Base-by-base conservation (phyloP, 1,140 invertebrate species). In the Rhyacophila brunnea region DNA sequence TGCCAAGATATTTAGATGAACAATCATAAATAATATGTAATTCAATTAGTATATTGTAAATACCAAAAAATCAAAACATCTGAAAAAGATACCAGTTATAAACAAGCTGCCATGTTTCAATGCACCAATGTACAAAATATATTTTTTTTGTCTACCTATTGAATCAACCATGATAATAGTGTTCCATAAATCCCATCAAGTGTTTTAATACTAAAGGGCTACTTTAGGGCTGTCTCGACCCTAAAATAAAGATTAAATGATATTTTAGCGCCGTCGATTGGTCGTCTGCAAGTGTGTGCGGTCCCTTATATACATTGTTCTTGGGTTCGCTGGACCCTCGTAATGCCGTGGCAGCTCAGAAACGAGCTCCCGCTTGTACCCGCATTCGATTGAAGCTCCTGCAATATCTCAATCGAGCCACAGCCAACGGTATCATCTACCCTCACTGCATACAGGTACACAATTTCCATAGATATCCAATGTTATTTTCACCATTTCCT, bases 331-430 rank as follows among this genome's bases (percentile, higher is more conserved):
- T 67, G 70, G 71, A 71, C n/a, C 73, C 74, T 2, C 43, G 72
- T 42, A 72, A 74, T 19, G 18, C 44, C 36, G 11, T 23, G 2
- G 7, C 47, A 9, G 10, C 28, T 10, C 43, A 47, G 9, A 36
- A n/a, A 65, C 81, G 87, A 69, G 81, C 82, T 6, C 87, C 91
- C 35, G 90, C 89, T 1, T 89, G 87, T 70, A 89, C 90, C 0
- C 81, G 91, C 63, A 87, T 95, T 45, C 82, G 92, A 23, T 74
- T 95, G 13, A 95, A 95, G 74, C 71, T 96, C 15, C 83, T 96
- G 58, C 87, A 91, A 54, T 89, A 92, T 77, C 77, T 96, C 42
- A 84, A 91, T 55, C 87, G 87, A 68, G 89, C 91, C 11, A 85
- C 86, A 11, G 88, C 89, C 56, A 82, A 85, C n/a, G 88, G 86